phyloP scores from a whole-genome alignment of 2,888 invertebrate species.

The Schizotus pectinicornis region DNA sequence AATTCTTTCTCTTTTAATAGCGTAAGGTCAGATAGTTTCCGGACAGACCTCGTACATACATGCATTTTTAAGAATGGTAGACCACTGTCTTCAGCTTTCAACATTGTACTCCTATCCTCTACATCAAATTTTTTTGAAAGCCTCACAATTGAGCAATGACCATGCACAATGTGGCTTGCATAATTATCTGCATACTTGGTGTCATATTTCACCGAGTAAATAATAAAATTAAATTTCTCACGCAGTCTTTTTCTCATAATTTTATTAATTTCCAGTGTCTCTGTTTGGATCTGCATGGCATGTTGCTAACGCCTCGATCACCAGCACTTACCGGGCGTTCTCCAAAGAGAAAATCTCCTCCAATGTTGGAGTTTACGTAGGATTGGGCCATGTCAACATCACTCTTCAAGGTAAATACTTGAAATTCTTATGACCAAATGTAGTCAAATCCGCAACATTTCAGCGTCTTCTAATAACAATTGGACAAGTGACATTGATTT shows the following conservation, averaged over 20 bases:
- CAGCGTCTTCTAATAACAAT: slow-evolving; percentile 61
- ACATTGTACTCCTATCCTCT: too few relatives aligned
- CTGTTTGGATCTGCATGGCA: slow-evolving; percentile 94
- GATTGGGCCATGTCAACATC: slow-evolving; percentile 93
- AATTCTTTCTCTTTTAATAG: too few relatives aligned
- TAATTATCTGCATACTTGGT: too few relatives aligned
- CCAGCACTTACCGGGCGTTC: slow-evolving; percentile 89
- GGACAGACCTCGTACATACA: too few relatives aligned
- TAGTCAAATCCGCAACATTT: slow-evolving; percentile 16
- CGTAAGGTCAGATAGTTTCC: too few relatives aligned
- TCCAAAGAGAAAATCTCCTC: slow-evolving; percentile 87
- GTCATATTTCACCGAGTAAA: too few relatives aligned
- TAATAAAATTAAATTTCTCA: too few relatives aligned
- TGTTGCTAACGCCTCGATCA: slow-evolving; percentile 80
- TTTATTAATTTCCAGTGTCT: slow-evolving; percentile 70
- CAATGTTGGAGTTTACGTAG: slow-evolving; percentile 89
- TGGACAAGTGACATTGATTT: slow-evolving; percentile 79
- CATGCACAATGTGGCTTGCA: too few relatives aligned
- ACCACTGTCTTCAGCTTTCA: too few relatives aligned
- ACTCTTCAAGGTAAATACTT: slow-evolving; percentile 80
- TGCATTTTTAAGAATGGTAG: too few relatives aligned
- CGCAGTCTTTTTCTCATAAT: slow-evolving; percentile 16
- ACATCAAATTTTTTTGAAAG: too few relatives aligned
- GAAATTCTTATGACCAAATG: not conserved
- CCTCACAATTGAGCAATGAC: too few relatives aligned